Evolutionary conservation across 2,113 vertebrate species (phyloP).

Genomic region (Stigmatopora nigra): DNA sequence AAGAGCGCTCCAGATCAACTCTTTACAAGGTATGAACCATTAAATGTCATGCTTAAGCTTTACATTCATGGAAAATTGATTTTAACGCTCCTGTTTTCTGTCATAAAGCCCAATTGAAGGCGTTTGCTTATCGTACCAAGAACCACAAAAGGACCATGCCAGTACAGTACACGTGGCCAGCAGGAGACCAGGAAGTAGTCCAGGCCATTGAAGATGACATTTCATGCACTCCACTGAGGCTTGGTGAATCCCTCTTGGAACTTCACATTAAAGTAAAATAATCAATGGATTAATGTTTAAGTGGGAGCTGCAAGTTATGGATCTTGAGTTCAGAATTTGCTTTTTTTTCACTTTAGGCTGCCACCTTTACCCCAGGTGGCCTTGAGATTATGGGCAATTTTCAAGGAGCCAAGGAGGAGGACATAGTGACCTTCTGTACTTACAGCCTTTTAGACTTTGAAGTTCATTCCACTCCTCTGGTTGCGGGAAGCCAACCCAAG

Average conservation of each 20-base stretch:
- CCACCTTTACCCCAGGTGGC: slow-evolving; percentile 71
- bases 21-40: slow-evolving; percentile 76
- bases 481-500: slow-evolving; percentile 66
- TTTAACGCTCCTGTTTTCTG: not conserved
- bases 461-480: slow-evolving; percentile 77
- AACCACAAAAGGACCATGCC: slow-evolving; percentile 62
- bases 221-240: slow-evolving; percentile 54
- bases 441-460: slow-evolving; percentile 81
- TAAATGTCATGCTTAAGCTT: not conserved
- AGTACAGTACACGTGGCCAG: slow-evolving; percentile 57
- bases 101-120: slow-evolving; percentile 73
- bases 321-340: not conserved
- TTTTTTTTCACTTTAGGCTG: slow-evolving; percentile 51
- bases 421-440: slow-evolving; percentile 78
- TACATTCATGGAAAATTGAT: not conserved
- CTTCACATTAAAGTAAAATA: slow-evolving; percentile 68
- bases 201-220: slow-evolving; percentile 55
- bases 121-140: slow-evolving; percentile 73
- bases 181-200: slow-evolving; percentile 45
- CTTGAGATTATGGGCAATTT: slow-evolving; percentile 59
- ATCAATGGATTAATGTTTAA: not conserved
- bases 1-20: slow-evolving; percentile 69
- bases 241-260: slow-evolving; percentile 77
- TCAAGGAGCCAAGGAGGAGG: slow-evolving; percentile 24
- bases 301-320: not conserved